Base-by-base conservation (phyloP, 2,113 vertebrate genomes). In the Indri indri region DNA sequence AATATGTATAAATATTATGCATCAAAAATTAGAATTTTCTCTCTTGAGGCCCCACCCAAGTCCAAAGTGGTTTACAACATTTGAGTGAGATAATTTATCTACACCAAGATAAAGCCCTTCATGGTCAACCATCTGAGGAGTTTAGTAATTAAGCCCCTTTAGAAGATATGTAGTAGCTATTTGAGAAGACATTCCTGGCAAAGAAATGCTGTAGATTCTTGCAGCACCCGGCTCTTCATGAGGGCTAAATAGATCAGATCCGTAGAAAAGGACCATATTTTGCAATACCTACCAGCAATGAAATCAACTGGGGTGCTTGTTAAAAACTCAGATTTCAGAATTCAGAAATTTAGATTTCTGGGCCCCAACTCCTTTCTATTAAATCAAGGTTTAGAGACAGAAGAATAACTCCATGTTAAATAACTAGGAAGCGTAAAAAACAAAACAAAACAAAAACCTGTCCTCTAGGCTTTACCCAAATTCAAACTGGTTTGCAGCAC, bases 141-240 rank as follows among this genome's bases (percentile, higher is more conserved):
- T 30, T 93, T 20, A 59, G 84, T 47, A 63, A 92, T 95, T 71
- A 85, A 88, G 65, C 37, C 71, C 87, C 40, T 90, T 91, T 82
- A 74, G 95, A 57, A 83, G 63, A 83, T 52, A 63, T 61, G 25
- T 71, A 30, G 12, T 5, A 90, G 66, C 27, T 87, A n/a, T 80
- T 50, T 30, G 22, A 61, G 74, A 66, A 79, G 86, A 84, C 61
- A 34, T 84, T 91, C 54, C 79, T 37, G 65, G 45, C 37, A 32
- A 45, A 94, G 66, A 37, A 17, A 34, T 0, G 40, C 11, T 63
- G 13, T 37, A 27, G 89, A 10, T 50, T 37, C 52, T 42, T 2
- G 1, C 54, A 57, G 42, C 42, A 65, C 59, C 54, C n/a, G 18
- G 20, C 12, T 61, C 82, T 42, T 85, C n/a, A 0, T 0, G 42